Evolutionary conservation across 1,140 invertebrate genomes (phyloP), one percentile per base, ranked within the genome.

Genomic region (Rhyzopertha dominica): DNA sequence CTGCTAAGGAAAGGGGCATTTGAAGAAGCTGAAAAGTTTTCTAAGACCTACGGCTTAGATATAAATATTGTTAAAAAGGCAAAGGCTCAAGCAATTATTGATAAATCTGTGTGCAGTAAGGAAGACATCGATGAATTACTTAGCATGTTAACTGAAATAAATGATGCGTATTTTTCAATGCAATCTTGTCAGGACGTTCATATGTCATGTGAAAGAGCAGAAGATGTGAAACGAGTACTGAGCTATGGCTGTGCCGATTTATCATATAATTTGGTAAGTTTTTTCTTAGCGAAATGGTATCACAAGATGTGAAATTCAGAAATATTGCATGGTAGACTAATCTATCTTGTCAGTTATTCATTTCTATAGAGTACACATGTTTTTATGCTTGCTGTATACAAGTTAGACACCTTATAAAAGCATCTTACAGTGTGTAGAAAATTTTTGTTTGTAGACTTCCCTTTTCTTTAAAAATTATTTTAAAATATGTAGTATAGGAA

Each of bases 1-100:
- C 32, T 60, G 13, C 43, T 60, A 18, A 37, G 40, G 18, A 52
- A 48, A 29, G 41, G 43, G 8, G 31, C 43, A 26, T 58, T 55
- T 34, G 56, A 59, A 5, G 54, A 60, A 43, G 60, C 60, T 3
- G 60, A 62, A 52, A 28, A 49, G 7, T 60, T 58, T 40, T 58
- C 53, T 7, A 49, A 52, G 17, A 26, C 25, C 4, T 56, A 48
- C 18, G 40, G 47, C 7, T 24, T 60, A 12, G 35, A 49, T 19
- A 24, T 30, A 5, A 36, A 34, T 9, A 29, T 56, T 7, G 40
- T 62, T 13, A n/a, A 47, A 26, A 47, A 53, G 38, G 56, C 58
- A 7, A 59, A 53, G 40, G 54, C 52, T 5, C 38, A 52, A 31
- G 37, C 47, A 18, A 58, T 60, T 16, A 40, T 53, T 7, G 48